These are phyloP conservation scores for Ictalurus punctatus DNA, from an alignment of 2,113 vertebrate genomes.

Conservation along the genomic window DNA sequence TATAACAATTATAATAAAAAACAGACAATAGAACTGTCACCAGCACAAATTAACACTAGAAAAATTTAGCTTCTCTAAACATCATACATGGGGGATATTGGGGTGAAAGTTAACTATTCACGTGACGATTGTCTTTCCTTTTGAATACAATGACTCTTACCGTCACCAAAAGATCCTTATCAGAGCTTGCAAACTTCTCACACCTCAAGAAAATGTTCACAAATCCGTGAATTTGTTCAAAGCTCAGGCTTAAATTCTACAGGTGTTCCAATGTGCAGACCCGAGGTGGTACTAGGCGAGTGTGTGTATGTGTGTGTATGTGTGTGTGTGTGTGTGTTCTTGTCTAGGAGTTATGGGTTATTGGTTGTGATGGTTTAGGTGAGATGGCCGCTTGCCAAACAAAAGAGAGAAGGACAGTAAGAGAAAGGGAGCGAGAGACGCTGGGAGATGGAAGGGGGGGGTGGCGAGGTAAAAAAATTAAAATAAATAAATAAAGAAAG, in stretches of 20 bases:
- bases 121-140: constrained; percentile 72
- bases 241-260: constrained; percentile 66
- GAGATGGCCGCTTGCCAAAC: constrained; percentile 41
- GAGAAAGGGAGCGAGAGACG: constrained; percentile 42
- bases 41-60: constrained; percentile 87
- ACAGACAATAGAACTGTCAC: constrained; percentile 89
- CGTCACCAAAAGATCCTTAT: constrained; percentile 48
- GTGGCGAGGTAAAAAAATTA: constrained; percentile 4
- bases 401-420: constrained; percentile 16
- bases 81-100: constrained; percentile 79
- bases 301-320: background rate
- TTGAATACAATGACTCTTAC: constrained; percentile 63
- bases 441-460: constrained; percentile 3
- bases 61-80: constrained; percentile 79
- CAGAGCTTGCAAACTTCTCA: constrained; percentile 45
- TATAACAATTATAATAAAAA: constrained; percentile 72
- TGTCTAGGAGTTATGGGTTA: constrained; percentile 12
- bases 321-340: constrained; percentile 3
- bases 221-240: constrained; percentile 61
- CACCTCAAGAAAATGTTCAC: constrained; percentile 35
- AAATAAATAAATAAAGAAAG: constrained; percentile 14
- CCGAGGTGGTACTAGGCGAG: constrained; percentile 25
- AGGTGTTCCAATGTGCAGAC: constrained; percentile 46
- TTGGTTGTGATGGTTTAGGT: constrained; percentile 35
- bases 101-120: constrained; percentile 54